phyloP scores from a whole-genome alignment of 1,140 invertebrate species.

The Habropoda laboriosa region DNA sequence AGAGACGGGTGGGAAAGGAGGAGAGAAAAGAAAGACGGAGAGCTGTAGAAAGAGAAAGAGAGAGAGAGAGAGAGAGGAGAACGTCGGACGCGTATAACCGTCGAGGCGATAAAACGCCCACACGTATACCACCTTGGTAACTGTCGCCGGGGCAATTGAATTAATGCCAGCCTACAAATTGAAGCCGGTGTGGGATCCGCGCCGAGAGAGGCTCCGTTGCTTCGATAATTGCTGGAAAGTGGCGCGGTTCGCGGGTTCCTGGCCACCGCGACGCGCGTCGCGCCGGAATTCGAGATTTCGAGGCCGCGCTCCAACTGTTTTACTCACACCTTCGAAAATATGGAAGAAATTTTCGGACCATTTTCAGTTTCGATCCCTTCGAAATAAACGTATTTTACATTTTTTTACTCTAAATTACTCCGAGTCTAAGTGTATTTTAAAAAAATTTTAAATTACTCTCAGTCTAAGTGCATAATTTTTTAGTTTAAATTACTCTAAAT shows the following conservation, averaged over 20 bases:
- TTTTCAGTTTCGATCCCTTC: no score
- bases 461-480: no score
- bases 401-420: no score
- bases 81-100: constrained; percentile 60
- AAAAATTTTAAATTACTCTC: no score
- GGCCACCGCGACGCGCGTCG: constrained; percentile 3
- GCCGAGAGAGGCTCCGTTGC: constrained; percentile 65
- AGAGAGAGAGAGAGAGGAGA: constrained; percentile 24
- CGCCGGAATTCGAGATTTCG: constrained; percentile 24
- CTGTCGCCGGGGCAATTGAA: constrained; percentile 76
- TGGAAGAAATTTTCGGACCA: no score
- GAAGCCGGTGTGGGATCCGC: constrained; percentile 73
- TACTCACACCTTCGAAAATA: no score
- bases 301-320: not conserved
- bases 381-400: no score
- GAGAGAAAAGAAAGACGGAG: not conserved
- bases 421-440: no score
- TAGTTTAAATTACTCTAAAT: no score
- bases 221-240: constrained; percentile 79
- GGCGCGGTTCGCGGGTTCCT: constrained; percentile 51
- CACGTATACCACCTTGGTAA: constrained; percentile 68
- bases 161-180: constrained; percentile 80
- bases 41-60: not conserved
- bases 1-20: not conserved
- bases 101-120: constrained; percentile 68